Conservation (phyloP, 1,140 invertebrate species). For the Planococcus citri region DNA sequence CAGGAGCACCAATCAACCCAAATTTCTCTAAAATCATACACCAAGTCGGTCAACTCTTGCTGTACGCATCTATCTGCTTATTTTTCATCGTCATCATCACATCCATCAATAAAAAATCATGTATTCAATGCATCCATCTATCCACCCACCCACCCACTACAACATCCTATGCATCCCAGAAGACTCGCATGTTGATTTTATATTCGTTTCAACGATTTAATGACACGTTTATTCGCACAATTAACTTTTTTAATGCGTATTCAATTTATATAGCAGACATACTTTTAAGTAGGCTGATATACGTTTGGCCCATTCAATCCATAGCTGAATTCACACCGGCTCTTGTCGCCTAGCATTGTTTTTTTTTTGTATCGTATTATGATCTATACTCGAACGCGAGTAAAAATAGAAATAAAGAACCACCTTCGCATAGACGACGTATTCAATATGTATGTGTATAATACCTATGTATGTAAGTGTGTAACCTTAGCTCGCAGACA, state of each 20-base stretch:
- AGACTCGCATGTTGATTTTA: neutral
- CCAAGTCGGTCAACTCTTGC: neutral
- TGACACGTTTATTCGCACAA: conserved; percentile 6
- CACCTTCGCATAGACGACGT: too few relatives aligned
- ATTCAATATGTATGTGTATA: too few relatives aligned
- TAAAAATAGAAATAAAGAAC: too few relatives aligned
- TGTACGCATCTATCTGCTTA: too few relatives aligned
- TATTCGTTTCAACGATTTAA: neutral
- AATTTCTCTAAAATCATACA: neutral
- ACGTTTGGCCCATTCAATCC: neutral
- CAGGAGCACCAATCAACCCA: neutral
- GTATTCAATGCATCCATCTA: neutral
- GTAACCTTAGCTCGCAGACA: too few relatives aligned
- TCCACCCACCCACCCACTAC: neutral
- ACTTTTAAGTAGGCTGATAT: conserved; percentile 5
- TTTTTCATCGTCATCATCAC: too few relatives aligned
- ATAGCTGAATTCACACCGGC: neutral
- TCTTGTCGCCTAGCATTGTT: neutral
- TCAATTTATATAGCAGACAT: neutral
- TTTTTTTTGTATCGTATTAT: neutral
- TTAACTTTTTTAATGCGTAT: neutral
- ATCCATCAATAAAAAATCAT: neutral
- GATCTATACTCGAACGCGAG: too few relatives aligned
- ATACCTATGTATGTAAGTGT: too few relatives aligned
- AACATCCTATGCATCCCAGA: too few relatives aligned